phyloP scores from a whole-genome alignment of 2,797 vertebrate genomes.

The Mycteria americana region DNA sequence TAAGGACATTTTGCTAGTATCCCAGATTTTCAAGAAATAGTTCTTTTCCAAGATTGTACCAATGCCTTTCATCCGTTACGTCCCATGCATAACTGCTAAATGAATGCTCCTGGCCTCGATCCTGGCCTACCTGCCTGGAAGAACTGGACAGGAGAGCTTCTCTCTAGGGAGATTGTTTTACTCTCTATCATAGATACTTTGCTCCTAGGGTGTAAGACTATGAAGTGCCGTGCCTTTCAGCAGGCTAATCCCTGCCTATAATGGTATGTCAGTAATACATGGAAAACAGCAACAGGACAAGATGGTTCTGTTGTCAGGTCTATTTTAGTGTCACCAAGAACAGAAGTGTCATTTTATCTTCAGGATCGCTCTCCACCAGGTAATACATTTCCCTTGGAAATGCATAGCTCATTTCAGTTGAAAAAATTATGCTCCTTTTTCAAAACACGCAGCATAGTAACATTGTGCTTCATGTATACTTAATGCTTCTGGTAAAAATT shows the following conservation, averaged over 20 bases:
- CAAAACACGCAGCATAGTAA: accelerated
- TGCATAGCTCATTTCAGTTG: neutral
- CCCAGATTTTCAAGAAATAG: neutral
- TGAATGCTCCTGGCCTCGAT: neutral
- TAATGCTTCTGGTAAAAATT: neutral
- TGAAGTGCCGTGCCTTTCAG: neutral
- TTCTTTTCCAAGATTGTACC: neutral
- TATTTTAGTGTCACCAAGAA: neutral
- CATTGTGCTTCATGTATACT: neutral
- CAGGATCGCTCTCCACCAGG: neutral
- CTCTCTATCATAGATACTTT: neutral
- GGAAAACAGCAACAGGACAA: neutral
- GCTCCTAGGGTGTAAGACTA: neutral
- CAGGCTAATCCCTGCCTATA: neutral
- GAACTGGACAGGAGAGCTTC: neutral
- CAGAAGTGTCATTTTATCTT: neutral
- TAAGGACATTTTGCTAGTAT: neutral
- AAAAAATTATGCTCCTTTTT: neutral
- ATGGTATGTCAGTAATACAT: neutral
- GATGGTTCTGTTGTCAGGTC: neutral
- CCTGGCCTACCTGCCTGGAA: neutral
- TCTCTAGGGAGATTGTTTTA: neutral
- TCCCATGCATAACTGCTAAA: neutral
- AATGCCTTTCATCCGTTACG: neutral
- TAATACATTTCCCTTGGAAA: constrained; percentile 9